Evolutionary conservation across 2,113 vertebrate genomes (phyloP).

Genomic region (Caretta caretta): DNA sequence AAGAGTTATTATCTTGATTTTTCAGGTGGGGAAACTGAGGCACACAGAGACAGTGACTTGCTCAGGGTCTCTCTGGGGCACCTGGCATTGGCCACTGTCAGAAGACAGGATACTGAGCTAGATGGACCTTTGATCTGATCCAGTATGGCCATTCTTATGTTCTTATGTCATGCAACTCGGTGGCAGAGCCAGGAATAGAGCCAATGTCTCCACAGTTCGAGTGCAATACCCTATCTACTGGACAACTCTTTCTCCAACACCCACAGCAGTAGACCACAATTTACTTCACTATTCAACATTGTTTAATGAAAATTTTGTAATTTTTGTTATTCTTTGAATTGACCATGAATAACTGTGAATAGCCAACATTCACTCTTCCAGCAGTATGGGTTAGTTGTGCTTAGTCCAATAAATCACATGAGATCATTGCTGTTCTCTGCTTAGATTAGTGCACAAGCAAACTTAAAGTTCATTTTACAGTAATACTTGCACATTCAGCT

Average conservation of each 20-base stretch:
- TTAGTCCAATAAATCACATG: not conserved
- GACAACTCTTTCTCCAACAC: not conserved
- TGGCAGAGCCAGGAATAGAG: not conserved
- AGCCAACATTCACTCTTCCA: not conserved
- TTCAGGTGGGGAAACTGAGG: not conserved
- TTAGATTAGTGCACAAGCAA: not conserved
- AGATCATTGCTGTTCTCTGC: not conserved
- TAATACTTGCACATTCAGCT: fast-evolving
- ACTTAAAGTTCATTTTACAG: not conserved
- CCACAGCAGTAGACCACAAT: not conserved
- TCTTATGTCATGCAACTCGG: not conserved
- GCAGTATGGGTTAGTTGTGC: not conserved
- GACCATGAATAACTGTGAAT: not conserved
- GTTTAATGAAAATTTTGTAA: not conserved
- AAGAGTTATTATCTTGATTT: not conserved
- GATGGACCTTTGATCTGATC: too few species aligned
- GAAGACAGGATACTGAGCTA: too few species aligned
- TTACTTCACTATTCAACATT: not conserved
- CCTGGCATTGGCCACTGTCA: too few species aligned
- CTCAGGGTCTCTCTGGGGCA: too few species aligned
- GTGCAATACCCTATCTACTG: not conserved
- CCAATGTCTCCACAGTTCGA: not conserved
- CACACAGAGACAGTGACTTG: not conserved
- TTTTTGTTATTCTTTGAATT: not conserved
- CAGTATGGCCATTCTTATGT: too few species aligned